Percentiles rank a stretch among this genome's conserved stretches.
These are phyloP conservation scores for Pyrocephalus nanus DNA, from an alignment of 2,797 vertebrate genomes.

Conservation along the genomic window DNA sequence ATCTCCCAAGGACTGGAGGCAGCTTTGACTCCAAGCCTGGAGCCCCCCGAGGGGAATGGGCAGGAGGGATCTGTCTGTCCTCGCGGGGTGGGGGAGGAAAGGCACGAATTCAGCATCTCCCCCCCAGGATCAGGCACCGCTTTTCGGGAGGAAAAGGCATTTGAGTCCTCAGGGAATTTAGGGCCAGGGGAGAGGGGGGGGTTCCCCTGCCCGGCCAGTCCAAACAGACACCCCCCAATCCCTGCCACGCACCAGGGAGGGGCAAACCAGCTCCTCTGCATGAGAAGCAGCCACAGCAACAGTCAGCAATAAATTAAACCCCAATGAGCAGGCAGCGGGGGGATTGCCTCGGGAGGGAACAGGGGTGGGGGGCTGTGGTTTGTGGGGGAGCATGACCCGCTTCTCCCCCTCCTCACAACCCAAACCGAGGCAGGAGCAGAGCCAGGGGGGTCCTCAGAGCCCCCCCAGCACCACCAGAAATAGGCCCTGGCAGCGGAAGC, in stretches of 20 bases:
- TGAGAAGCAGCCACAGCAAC: neutral
- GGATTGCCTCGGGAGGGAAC: neutral
- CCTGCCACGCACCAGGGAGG: neutral
- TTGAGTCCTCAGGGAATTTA: neutral
- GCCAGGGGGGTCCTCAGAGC: neutral
- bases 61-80: neutral
- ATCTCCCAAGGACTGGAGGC: neutral
- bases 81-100: rapidly evolving
- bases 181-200: neutral
- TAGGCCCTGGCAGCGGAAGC: neutral
- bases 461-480: neutral
- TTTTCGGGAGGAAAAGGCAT: neutral
- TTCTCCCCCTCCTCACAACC: neutral
- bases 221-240: neutral
- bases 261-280: neutral
- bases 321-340: neutral
- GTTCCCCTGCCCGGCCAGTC: neutral
- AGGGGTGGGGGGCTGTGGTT: neutral
- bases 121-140: neutral
- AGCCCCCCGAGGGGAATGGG: neutral
- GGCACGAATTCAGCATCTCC: rapidly evolving
- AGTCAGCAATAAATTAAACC: neutral
- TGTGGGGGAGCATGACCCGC: rapidly evolving
- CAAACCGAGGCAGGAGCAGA: neutral
- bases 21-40: neutral